phyloP scores from a whole-genome alignment of 2,888 invertebrate species.

The Eristalis tenax region DNA sequence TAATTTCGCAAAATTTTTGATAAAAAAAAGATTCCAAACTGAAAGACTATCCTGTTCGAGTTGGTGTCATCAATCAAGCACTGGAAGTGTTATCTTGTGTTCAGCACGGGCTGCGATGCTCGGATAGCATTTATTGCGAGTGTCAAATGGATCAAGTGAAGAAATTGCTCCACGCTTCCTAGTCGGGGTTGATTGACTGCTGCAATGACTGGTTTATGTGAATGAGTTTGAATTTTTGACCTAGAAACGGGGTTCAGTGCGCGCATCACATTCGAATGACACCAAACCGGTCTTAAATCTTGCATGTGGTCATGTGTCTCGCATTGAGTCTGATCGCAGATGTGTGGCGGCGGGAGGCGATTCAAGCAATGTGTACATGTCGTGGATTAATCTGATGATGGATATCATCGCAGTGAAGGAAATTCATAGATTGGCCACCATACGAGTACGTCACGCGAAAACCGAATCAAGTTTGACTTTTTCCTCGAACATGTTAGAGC shows the following conservation, averaged over 20 bases:
- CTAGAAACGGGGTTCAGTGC: background rate
- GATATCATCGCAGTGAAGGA: background rate
- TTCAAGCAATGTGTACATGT: background rate
- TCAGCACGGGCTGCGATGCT: background rate
- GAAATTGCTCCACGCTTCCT: constrained; percentile 36
- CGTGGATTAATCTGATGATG: background rate
- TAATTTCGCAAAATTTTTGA: background rate
- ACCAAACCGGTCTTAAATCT: background rate
- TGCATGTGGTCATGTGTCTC: background rate
- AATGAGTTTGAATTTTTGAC: background rate
- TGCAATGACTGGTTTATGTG: constrained; percentile 34
- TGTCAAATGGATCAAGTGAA: constrained; percentile 41
- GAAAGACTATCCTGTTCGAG: background rate
- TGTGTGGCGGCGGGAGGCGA: background rate
- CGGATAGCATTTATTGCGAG: constrained; percentile 12
- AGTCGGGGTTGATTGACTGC: constrained; percentile 51
- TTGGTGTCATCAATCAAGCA: background rate
- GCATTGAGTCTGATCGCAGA: background rate
- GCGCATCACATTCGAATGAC: background rate
- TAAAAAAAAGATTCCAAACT: background rate
- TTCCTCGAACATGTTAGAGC: background rate
- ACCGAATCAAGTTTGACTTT: background rate
- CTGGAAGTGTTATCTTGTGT: background rate
- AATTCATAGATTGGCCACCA: background rate
- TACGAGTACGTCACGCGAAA: background rate